phyloP scores from a whole-genome alignment of 2,113 vertebrate species.

The Odobenus rosmarus region DNA sequence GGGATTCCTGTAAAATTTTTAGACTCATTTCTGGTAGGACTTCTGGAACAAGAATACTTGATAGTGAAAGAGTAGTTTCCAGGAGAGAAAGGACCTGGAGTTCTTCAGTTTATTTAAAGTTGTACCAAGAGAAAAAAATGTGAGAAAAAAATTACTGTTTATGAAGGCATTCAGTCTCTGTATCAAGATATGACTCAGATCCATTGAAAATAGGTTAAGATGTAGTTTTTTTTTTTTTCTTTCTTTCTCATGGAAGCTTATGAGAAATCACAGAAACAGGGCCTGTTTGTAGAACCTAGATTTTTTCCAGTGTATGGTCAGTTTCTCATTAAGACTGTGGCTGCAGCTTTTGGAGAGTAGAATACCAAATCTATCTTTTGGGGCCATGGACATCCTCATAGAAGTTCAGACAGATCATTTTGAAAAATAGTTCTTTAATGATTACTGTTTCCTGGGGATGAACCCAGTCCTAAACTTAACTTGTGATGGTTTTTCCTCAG shows the following conservation, averaged over 20 bases:
- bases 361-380: background rate
- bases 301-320: background rate
- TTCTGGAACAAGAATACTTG: constrained; percentile 42
- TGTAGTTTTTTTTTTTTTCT: background rate
- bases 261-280: constrained; percentile 2
- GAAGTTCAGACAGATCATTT: background rate
- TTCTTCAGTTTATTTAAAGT: constrained; percentile 50
- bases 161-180: background rate
- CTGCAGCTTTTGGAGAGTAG: background rate
- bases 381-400: background rate
- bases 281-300: background rate
- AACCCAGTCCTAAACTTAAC: background rate
- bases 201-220: background rate
- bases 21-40: background rate
- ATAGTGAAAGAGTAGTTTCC: constrained; percentile 7
- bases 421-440: background rate
- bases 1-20: constrained; percentile 21
- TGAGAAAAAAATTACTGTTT: constrained; percentile 39
- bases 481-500: background rate
- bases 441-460: background rate
- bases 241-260: background rate
- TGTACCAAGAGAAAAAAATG: background rate
- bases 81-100: constrained; percentile 8
- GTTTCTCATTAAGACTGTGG: background rate
- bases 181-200: background rate